phyloP scores from a whole-genome alignment of 37 sponge, comb jelly and placozoan genomes.

The Beroe ovata region DNA sequence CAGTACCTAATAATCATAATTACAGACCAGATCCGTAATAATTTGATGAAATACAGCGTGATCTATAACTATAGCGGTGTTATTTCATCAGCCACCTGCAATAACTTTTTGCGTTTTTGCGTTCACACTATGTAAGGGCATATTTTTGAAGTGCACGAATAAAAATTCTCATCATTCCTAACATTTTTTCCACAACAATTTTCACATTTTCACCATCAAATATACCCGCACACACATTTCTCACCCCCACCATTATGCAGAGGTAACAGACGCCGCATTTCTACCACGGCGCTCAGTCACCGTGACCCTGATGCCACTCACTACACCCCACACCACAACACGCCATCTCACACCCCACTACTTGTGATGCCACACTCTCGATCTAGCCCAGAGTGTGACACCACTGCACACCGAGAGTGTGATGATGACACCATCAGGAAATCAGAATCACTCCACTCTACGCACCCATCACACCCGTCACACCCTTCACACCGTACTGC shows the following conservation, averaged over 20 bases:
- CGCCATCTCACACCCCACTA: neutral
- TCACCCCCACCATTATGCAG: neutral
- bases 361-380: neutral
- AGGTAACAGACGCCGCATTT: neutral
- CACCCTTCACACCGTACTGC: neutral
- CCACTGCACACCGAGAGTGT: neutral
- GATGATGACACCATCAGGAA: neutral
- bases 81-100: no score
- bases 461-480: neutral
- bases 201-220: no score
- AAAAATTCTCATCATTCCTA: no score
- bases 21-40: no score
- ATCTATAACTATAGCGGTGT: no score
- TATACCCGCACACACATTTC: neutral
- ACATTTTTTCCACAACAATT: no score
- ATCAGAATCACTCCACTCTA: neutral
- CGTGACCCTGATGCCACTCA: neutral
- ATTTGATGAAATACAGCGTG: no score
- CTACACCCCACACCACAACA: neutral
- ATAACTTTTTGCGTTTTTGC: no score
- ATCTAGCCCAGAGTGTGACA: neutral
- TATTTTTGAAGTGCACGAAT: no score
- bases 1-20: no score
- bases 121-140: no score
- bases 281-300: neutral